A percentile compares a stretch with the other conserved stretches of the same genome.
phyloP scores from a whole-genome alignment of 2,888 invertebrate species.

The Petrolisthes manimaculis region DNA sequence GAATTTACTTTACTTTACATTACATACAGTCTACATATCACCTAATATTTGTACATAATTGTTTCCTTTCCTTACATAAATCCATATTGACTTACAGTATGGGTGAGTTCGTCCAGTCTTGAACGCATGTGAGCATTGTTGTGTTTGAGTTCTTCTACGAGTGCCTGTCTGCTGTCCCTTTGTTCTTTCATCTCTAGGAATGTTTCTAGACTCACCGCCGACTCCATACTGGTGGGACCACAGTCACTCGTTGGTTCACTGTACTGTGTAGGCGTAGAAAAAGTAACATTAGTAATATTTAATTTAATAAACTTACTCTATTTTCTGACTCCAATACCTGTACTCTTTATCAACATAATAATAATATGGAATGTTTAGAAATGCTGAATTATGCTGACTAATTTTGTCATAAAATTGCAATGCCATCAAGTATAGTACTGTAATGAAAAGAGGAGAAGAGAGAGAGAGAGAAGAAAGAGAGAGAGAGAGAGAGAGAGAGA shows the following conservation, averaged over 20 bases:
- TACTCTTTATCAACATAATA: too few species aligned
- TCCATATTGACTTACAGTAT: constrained; percentile 45
- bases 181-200: constrained; percentile 55
- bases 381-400: too few species aligned
- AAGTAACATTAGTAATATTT: neutral
- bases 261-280: neutral
- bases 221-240: constrained; percentile 28
- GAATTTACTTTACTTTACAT: too few species aligned
- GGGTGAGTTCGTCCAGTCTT: constrained; percentile 50
- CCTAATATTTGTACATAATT: too few species aligned
- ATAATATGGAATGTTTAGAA: too few species aligned
- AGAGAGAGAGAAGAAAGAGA: neutral
- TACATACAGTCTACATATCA: too few species aligned
- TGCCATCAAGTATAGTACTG: too few species aligned
- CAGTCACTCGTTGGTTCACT: constrained; percentile 25
- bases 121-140: constrained; percentile 61
- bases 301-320: neutral
- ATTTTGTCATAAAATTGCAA: too few species aligned
- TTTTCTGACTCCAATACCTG: neutral
- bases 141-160: constrained; percentile 57
- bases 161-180: constrained; percentile 47
- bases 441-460: too few species aligned
- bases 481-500: constrained; percentile 12
- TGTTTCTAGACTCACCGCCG: constrained; percentile 49
- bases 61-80: too few species aligned